Conservation (phyloP, 2,888 invertebrate species). For the Tiphia femorata region DNA sequence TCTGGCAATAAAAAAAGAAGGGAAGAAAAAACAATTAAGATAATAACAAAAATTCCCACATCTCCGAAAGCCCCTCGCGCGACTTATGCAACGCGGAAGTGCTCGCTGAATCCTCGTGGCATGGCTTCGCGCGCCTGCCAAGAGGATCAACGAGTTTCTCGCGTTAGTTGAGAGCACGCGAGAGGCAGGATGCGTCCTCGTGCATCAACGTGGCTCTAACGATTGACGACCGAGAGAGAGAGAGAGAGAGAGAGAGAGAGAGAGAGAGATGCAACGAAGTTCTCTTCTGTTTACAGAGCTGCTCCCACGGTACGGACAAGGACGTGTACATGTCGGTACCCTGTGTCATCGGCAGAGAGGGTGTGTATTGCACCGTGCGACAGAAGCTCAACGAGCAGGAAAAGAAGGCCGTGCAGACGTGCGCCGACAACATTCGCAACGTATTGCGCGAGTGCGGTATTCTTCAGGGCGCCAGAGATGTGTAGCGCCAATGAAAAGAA, state of each 20-base stretch:
- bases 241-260: too few species aligned
- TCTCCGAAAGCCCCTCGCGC: not conserved
- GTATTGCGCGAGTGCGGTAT: constrained; percentile 58
- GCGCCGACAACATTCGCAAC: constrained; percentile 57
- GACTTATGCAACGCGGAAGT: not conserved
- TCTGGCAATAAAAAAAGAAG: not conserved
- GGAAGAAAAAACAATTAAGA: not conserved
- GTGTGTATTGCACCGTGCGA: constrained; percentile 70
- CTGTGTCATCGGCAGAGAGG: constrained; percentile 69
- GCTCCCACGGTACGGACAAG: constrained; percentile 71
- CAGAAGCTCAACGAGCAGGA: constrained; percentile 68
- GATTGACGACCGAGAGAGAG: constrained; percentile 9
- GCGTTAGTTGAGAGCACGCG: constrained; percentile 1
- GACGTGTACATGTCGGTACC: constrained; percentile 75
- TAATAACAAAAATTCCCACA: too few species aligned
- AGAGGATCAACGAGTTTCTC: not conserved
- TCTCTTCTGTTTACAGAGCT: constrained; percentile 47
- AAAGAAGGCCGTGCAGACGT: constrained; percentile 55
- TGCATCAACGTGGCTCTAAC: constrained; percentile 10
- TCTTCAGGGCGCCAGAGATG: constrained; percentile 45
- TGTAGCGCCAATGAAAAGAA: too few species aligned
- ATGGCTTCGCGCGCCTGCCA: not conserved
- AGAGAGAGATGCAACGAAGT: not conserved
- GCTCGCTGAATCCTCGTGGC: not conserved
- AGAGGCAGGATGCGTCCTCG: not conserved